These are phyloP conservation scores for Anoplolepis gracilipes DNA, from an alignment of 1,140 invertebrate genomes.

Conservation along the genomic window DNA sequence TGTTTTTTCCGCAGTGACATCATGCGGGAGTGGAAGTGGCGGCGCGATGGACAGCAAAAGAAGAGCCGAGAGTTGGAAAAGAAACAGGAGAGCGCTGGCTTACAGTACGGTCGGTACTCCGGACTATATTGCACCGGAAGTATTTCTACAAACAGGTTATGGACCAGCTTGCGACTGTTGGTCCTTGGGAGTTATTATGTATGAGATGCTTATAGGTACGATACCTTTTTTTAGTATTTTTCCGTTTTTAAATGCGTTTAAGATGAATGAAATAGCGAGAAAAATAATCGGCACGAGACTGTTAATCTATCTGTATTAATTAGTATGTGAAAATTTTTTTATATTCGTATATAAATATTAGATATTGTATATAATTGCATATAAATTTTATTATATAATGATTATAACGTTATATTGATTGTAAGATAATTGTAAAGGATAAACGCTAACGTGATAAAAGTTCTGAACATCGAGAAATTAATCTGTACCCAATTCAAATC, in stretches of 20 bases:
- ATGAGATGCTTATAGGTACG: slow-evolving; percentile 99
- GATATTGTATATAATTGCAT: neutral
- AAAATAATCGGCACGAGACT: neutral
- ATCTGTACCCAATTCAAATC: neutral
- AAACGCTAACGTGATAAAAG: neutral
- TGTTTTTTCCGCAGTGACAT: slow-evolving; percentile 79
- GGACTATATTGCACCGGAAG: slow-evolving; percentile 99
- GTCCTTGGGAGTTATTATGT: slow-evolving; percentile 99
- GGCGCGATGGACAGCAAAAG: slow-evolving; percentile 98
- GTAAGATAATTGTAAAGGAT: neutral
- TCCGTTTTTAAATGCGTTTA: neutral
- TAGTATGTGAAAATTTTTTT: neutral
- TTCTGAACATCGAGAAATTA: neutral
- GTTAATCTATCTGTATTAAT: neutral
- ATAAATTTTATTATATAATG: neutral
- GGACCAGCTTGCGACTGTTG: slow-evolving; percentile 99
- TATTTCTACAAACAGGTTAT: slow-evolving; percentile 99
- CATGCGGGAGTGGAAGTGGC: slow-evolving; percentile 83
- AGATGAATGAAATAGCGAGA: neutral
- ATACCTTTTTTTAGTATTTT: neutral
- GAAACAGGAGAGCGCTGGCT: slow-evolving; percentile 96
- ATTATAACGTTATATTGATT: slow-evolving; percentile 1
- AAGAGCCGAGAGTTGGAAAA: slow-evolving; percentile 99
- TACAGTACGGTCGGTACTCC: slow-evolving; percentile 99
- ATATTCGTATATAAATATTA: too few relatives aligned